These are phyloP conservation scores for Mus spicilegus DNA, from an alignment of 2,113 vertebrate genomes.

Conservation along the genomic window DNA sequence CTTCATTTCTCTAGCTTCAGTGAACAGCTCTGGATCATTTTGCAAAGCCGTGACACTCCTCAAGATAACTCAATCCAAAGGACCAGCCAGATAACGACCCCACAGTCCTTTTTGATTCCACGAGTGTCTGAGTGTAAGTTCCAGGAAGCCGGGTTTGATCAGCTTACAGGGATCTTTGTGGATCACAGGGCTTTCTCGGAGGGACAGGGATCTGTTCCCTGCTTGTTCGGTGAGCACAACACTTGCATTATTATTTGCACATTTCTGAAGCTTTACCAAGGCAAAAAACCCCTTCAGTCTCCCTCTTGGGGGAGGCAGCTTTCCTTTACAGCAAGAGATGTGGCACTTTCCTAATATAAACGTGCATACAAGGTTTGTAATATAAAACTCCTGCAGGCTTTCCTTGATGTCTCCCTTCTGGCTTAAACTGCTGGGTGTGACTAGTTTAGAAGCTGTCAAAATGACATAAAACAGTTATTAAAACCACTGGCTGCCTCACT, in stretches of 20 bases:
- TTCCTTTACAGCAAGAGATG: conserved; percentile 74
- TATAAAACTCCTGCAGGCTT: conserved; percentile 81
- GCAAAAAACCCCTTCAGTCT: background rate
- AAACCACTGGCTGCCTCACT: conserved; percentile 82
- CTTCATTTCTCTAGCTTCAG: conserved; percentile 55
- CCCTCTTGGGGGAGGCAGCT: conserved; percentile 63
- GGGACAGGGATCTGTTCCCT: conserved; percentile 25
- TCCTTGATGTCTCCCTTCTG: conserved; percentile 83
- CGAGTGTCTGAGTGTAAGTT: background rate
- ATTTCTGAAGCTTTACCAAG: conserved; percentile 46
- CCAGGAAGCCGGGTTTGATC: conserved; percentile 44
- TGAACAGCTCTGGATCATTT: conserved; percentile 47
- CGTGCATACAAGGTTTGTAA: conserved; percentile 72
- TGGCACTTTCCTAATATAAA: conserved; percentile 78
- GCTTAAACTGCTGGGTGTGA: conserved; percentile 84
- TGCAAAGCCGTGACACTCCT: conserved; percentile 3
- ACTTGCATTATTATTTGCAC: conserved; percentile 34
- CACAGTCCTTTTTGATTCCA: background rate
- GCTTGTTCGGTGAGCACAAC: background rate
- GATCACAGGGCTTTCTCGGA: conserved; percentile 33
- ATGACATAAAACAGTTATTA: conserved; percentile 86
- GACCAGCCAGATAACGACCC: conserved; percentile 57
- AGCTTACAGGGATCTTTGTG: background rate
- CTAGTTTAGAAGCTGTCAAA: conserved; percentile 86
- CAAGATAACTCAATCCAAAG: conserved; percentile 62